Evolutionary conservation across 1,140 invertebrate species (phyloP).

Genomic region (Drosophila baimaii): DNA sequence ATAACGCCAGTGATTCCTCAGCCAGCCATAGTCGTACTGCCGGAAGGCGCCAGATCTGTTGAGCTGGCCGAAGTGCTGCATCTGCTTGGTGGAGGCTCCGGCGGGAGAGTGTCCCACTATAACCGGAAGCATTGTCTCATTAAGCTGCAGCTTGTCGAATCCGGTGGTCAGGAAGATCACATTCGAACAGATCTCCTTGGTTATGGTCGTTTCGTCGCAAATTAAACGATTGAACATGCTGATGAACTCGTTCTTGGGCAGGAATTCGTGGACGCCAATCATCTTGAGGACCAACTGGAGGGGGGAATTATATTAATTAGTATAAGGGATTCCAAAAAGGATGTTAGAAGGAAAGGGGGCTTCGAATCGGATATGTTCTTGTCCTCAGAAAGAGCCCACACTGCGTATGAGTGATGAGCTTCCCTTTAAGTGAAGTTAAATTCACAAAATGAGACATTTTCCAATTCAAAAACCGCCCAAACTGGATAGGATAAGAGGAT

Average conservation of each 20-base stretch:
- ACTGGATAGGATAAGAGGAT: slow-evolving; percentile 16
- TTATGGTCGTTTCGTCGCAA: slow-evolving; percentile 84
- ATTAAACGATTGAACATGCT: slow-evolving; percentile 78
- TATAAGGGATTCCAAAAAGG: background rate
- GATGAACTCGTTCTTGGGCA: slow-evolving; percentile 85
- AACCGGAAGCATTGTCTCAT: slow-evolving; percentile 88
- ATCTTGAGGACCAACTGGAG: slow-evolving; percentile 70
- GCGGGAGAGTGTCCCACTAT: slow-evolving; percentile 91
- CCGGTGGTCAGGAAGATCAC: slow-evolving; percentile 86
- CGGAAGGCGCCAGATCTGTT: slow-evolving; percentile 84
- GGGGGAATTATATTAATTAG: background rate
- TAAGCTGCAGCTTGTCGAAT: slow-evolving; percentile 86
- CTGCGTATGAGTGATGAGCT: background rate
- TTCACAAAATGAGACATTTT: background rate
- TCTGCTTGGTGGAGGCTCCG: slow-evolving; percentile 90
- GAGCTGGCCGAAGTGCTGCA: slow-evolving; percentile 89
- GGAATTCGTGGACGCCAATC: slow-evolving; percentile 86
- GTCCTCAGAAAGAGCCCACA: no score
- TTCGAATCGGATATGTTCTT: background rate
- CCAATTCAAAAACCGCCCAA: slow-evolving; percentile 2
- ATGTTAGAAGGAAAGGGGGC: background rate
- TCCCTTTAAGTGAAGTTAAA: background rate
- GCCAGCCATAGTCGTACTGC: slow-evolving; percentile 85
- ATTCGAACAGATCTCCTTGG: slow-evolving; percentile 86
- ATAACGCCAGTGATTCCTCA: slow-evolving; percentile 84